Percentiles rank a stretch among this genome's conserved stretches.
Evolutionary conservation across 1,140 invertebrate genomes (phyloP).

Genomic region (Drosophila fuyamai): DNA sequence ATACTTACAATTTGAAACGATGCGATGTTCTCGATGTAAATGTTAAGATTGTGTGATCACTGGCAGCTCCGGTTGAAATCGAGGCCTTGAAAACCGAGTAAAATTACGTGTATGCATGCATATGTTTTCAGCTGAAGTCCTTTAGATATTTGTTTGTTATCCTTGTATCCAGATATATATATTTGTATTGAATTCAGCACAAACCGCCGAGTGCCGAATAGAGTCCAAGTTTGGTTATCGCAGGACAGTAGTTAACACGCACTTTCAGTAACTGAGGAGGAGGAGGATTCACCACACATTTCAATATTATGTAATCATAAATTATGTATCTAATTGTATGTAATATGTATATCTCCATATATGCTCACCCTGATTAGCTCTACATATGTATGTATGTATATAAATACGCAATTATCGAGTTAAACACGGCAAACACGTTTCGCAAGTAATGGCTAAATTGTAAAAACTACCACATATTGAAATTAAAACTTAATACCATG

Average conservation of each 20-base stretch:
- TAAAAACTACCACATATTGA: conserved; percentile 54
- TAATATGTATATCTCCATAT: conserved; percentile 54
- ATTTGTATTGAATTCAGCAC: conserved; percentile 38
- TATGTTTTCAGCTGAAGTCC: conserved; percentile 20
- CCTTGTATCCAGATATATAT: conserved; percentile 23
- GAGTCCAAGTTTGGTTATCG: conserved; percentile 6
- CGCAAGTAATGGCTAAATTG: conserved; percentile 47
- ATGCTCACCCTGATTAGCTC: conserved; percentile 55
- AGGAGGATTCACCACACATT: conserved; percentile 19
- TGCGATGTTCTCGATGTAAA: conserved; percentile 23
- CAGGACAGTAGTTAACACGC: conserved; percentile 16
- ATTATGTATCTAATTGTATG: conserved; percentile 48
- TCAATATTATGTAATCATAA: conserved; percentile 52
- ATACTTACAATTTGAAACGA: conserved; percentile 14
- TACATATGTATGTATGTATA: conserved; percentile 63
- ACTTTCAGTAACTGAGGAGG: not conserved
- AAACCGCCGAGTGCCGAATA: conserved; percentile 10
- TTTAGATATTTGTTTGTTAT: conserved; percentile 42
- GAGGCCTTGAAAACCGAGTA: conserved; percentile 25
- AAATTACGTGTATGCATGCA: conserved; percentile 11
- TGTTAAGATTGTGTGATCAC: conserved; percentile 31
- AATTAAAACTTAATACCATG: conserved; percentile 43
- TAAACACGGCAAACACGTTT: conserved; percentile 10
- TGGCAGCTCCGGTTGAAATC: conserved; percentile 11
- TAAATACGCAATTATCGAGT: conserved; percentile 49